Evolutionary conservation across 2,113 vertebrate species (phyloP).

Genomic region (Bungarus multicinctus): DNA sequence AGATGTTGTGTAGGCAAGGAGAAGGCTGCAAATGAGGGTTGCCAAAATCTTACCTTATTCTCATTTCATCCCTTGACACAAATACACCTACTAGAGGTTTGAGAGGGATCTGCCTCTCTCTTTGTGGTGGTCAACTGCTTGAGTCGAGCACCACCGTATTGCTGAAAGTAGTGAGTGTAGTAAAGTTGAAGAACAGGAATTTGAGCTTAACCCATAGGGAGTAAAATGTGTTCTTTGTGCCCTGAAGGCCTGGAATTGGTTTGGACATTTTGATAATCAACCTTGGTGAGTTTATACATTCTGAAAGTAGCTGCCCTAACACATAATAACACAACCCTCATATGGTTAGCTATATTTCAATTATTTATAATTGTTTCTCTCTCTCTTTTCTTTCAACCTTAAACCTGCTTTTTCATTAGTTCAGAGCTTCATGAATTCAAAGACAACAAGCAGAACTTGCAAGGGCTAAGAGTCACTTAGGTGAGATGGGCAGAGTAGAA

Average conservation of each 20-base stretch:
- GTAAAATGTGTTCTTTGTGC: background rate
- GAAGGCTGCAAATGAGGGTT: background rate
- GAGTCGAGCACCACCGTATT: background rate
- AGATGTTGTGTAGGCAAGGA: background rate
- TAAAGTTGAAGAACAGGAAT: slow-evolving; percentile 15
- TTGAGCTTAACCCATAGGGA: background rate
- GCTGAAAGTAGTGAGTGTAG: background rate
- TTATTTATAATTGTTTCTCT: background rate
- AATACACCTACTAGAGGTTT: background rate
- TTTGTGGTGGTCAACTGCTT: background rate
- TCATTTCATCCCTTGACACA: background rate
- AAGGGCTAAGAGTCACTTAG: background rate
- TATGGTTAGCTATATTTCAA: background rate
- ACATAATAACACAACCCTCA: background rate
- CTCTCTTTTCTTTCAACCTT: background rate
- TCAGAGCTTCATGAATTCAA: background rate
- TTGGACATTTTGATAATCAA: slow-evolving; percentile 69
- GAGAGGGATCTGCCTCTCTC: background rate
- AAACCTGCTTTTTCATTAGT: background rate
- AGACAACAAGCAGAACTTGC: background rate
- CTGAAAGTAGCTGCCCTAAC: slow-evolving; percentile 45
- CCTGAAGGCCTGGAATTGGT: slow-evolving; percentile 42
- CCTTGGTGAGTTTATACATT: slow-evolving; percentile 63
- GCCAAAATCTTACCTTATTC: background rate
- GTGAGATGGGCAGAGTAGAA: background rate